A percentile compares a stretch with the other conserved stretches of the same genome.
These are phyloP conservation scores for Condylura cristata DNA, from an alignment of 2,113 vertebrate genomes.

Conservation along the genomic window DNA sequence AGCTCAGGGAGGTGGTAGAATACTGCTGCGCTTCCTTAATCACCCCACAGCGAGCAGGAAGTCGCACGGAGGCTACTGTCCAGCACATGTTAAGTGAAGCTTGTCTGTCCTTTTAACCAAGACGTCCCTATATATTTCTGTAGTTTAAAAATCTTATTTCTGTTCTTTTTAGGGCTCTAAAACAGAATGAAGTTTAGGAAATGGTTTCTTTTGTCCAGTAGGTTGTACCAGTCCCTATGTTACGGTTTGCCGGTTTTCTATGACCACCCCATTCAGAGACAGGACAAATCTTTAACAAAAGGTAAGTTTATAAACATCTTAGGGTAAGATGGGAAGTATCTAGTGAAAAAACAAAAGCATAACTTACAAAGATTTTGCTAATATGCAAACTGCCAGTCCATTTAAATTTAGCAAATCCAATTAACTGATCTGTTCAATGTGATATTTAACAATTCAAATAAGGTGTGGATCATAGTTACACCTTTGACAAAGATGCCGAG, in stretches of 20 bases:
- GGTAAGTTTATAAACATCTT: background rate
- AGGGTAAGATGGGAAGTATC: background rate
- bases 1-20: background rate
- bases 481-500: background rate
- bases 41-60: background rate
- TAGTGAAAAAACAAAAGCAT: background rate
- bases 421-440: slow-evolving; percentile 3
- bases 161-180: background rate
- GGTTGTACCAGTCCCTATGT: background rate
- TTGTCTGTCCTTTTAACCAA: background rate
- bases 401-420: background rate
- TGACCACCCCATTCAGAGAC: background rate
- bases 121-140: background rate
- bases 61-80: background rate
- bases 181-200: background rate
- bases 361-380: slow-evolving; percentile 25
- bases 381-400: background rate
- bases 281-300: slow-evolving; percentile 41
- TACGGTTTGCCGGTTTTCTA: background rate
- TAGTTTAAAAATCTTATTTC: background rate
- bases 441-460: background rate
- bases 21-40: background rate
- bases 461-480: background rate
- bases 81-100: background rate
- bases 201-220: background rate